These are phyloP conservation scores for Pedionomus torquatus DNA, from an alignment of 2,113 vertebrate species.

Conservation along the genomic window DNA sequence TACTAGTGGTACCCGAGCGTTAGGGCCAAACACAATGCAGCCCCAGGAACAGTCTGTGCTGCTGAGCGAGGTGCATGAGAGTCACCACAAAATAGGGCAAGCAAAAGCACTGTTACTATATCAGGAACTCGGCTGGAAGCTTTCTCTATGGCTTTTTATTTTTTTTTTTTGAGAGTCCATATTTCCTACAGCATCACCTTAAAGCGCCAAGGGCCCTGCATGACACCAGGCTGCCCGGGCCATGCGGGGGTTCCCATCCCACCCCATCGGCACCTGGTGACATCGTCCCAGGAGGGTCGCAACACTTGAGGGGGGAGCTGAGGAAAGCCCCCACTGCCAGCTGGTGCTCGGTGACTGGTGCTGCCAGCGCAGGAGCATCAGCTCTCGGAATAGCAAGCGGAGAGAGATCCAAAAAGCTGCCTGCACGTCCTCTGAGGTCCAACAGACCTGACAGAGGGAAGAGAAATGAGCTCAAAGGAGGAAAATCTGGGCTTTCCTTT, in stretches of 20 bases:
- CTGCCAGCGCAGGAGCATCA: rapidly evolving
- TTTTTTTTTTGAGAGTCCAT: neutral
- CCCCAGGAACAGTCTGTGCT: neutral
- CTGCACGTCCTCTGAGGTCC: rapidly evolving
- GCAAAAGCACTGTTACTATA: neutral
- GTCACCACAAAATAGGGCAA: neutral
- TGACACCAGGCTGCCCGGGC: rapidly evolving
- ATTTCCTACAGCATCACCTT: neutral
- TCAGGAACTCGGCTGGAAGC: neutral
- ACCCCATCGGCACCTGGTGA: rapidly evolving
- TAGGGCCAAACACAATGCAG: neutral
- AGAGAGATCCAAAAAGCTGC: neutral
- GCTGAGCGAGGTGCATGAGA: neutral
- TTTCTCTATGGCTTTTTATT: neutral
- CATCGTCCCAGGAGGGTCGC: rapidly evolving
- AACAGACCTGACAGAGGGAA: neutral
- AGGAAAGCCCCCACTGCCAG: neutral
- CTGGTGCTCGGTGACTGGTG: neutral
- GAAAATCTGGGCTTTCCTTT: neutral
- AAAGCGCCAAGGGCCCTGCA: neutral
- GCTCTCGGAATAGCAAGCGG: rapidly evolving
- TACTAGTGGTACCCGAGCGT: neutral
- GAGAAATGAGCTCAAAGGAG: neutral
- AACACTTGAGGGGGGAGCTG: neutral
- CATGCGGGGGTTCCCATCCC: rapidly evolving